Conservation (phyloP, 2,888 invertebrate species). For the Lycophotia porphyrea region DNA sequence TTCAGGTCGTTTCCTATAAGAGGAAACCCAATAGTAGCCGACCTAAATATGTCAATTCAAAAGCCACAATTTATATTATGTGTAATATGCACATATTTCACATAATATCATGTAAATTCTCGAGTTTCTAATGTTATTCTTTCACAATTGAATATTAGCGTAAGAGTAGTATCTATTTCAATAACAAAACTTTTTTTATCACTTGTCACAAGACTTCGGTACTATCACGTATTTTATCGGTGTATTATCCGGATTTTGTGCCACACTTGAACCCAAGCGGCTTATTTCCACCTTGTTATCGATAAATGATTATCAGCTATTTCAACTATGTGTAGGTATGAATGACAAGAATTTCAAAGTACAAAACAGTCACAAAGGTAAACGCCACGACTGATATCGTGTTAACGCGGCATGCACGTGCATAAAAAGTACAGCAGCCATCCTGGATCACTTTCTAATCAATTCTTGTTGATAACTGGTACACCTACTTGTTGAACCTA, state of each 20-base stretch:
- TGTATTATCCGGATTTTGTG: constrained; percentile 28
- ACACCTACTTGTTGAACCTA: no score
- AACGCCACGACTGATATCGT: constrained; percentile 3
- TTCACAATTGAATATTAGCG: constrained; percentile 4
- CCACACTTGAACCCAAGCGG: constrained; percentile 26
- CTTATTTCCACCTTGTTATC: constrained; percentile 37
- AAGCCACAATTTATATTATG: constrained; percentile 2
- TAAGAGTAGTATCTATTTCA: constrained; percentile 27
- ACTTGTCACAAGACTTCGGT: background rate
- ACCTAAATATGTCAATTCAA: constrained; percentile 17
- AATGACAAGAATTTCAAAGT: constrained; percentile 25
- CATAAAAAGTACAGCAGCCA: background rate
- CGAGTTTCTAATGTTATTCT: constrained; percentile 3
- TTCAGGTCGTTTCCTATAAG: constrained; percentile 6
- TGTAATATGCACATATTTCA: constrained; percentile 28
- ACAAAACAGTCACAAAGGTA: background rate
- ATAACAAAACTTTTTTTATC: constrained; percentile 32
- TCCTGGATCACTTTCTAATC: background rate
- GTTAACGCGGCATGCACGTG: background rate
- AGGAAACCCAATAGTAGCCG: background rate
- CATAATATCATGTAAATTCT: constrained; percentile 16
- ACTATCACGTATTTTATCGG: constrained; percentile 18
- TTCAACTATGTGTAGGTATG: constrained; percentile 13
- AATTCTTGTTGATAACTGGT: background rate
- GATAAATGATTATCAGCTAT: constrained; percentile 29